Base-by-base conservation (phyloP, 2,113 vertebrate genomes). In the Aphelocoma coerulescens region DNA sequence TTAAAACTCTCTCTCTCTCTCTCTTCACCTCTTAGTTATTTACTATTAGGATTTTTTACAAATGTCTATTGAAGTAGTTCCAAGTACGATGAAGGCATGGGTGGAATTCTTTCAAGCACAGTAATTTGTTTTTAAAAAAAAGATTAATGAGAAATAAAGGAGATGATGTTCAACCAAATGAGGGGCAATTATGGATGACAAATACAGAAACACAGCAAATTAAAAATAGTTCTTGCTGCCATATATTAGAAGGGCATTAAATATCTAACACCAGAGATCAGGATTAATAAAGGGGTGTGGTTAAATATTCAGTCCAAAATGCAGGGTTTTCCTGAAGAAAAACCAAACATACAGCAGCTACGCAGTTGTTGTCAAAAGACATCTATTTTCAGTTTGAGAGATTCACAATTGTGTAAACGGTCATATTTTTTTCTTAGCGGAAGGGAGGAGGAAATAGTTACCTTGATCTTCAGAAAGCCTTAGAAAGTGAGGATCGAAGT, bases 221-320 rank as follows among this genome's bases (percentile, higher is more conserved):
- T 72, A 85, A 76, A 85, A 81, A 65, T 19, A 54, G 48, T 65
- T 85, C 62, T 51, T 51, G n/a, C 49, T 81, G 80, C 79, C 66
- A 57, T 82, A 73, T 33, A 15, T 85, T 78, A 73, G 22, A 54
- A 27, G n/a, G 37, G 24, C 66, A 95, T 68, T 85, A 82, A 97
- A 71, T 61, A 77, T 32, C 44, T 46, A 76, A 51, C 32, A 84
- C 43, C 44, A 90, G 62, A 65, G 37, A 20, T 72, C 26, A 81
- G n/a, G n/a, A 81, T 65, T 95, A 84, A 87, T 75, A 92, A 94
- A 95, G 92, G 93, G 92, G 93, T 94, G 96, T 91, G 83, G 80
- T 95, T 95, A 94, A 91, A 91, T 18, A 30, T 46, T 78, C 52
- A 33, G 35, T 65, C 79, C 83, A 88, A 91, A 95, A 78, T 2